Evolutionary conservation across 2,797 vertebrate genomes (phyloP).

Genomic region (Menidia menidia): DNA sequence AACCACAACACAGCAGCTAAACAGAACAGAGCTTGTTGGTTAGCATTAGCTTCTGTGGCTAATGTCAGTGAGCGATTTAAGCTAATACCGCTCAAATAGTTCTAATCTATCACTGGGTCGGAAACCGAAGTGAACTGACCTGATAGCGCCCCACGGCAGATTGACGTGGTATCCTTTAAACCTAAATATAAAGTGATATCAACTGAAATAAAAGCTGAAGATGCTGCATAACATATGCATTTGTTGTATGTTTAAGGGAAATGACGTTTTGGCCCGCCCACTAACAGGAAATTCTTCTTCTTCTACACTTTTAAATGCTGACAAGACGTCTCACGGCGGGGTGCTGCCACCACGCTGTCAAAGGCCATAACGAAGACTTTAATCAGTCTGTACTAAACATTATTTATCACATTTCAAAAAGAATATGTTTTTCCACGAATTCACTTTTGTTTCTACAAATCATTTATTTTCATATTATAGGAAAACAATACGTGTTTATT

Average conservation of each 20-base stretch:
- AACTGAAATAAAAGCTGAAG: not conserved
- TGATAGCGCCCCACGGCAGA: not conserved
- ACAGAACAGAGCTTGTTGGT: not conserved
- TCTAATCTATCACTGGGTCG: accelerated
- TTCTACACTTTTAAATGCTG: accelerated
- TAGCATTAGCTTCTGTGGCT: conserved; percentile 2
- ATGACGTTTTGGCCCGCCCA: conserved; percentile 10
- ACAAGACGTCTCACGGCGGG: not conserved
- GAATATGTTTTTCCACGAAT: too few species aligned
- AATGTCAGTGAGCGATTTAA: conserved; percentile 3
- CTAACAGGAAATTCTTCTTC: not conserved
- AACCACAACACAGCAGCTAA: not conserved
- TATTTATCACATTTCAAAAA: too few species aligned
- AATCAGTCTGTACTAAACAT: too few species aligned
- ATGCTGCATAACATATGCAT: conserved; percentile 5
- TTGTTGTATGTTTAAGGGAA: conserved; percentile 63
- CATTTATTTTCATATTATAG: too few species aligned
- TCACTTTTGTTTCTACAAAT: too few species aligned
- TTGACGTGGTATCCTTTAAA: not conserved
- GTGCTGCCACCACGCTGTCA: not conserved
- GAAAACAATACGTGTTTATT: too few species aligned
- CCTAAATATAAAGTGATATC: not conserved
- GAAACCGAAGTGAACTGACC: conserved; percentile 30
- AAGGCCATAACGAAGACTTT: too few species aligned
- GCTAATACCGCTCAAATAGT: not conserved